A percentile compares a stretch with the other conserved stretches of the same genome.
Evolutionary conservation across 2,888 invertebrate species (phyloP).

Genomic region (Drosophila histrio): DNA sequence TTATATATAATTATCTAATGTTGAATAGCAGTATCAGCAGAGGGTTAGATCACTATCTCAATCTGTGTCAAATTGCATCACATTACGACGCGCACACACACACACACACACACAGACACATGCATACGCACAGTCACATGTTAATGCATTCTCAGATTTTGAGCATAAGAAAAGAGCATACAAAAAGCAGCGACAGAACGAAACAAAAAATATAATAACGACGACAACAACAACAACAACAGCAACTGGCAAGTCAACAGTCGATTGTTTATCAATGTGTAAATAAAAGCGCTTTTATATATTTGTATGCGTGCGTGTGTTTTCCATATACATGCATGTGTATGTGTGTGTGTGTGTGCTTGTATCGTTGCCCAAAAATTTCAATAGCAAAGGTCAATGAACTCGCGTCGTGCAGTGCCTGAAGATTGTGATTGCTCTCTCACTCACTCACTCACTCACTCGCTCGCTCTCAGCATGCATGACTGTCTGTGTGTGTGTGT

Average conservation of each 20-base stretch:
- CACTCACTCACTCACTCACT: conserved; percentile 12
- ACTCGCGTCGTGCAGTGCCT: conserved; percentile 62
- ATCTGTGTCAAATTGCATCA: conserved; percentile 62
- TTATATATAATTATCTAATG: conserved; percentile 1
- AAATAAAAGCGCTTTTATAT: conserved; percentile 56
- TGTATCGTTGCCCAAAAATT: conserved; percentile 72
- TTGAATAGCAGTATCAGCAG: conserved; percentile 23
- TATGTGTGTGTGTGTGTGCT: conserved; percentile 31
- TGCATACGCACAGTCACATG: background rate
- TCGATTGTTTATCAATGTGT: conserved; percentile 76
- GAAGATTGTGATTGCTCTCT: conserved; percentile 32
- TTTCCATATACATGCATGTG: conserved; percentile 8
- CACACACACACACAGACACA: conserved; percentile 6
- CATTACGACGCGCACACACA: conserved; percentile 19
- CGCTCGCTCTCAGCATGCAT: conserved; percentile 9
- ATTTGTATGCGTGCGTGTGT: conserved; percentile 26
- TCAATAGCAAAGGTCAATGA: conserved; percentile 83
- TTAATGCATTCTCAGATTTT: conserved; percentile 9
- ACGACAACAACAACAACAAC: conserved; percentile 30
- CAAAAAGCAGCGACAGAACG: background rate
- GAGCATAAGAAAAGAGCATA: conserved; percentile 10
- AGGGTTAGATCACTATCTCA: conserved; percentile 48
- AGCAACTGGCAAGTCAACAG: conserved; percentile 50
- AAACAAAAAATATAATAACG: conserved; percentile 16
- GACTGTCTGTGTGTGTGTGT: conserved; percentile 2